These are phyloP conservation scores for Megaceryle maxima DNA, from an alignment of 2,113 vertebrate species.

Conservation along the genomic window DNA sequence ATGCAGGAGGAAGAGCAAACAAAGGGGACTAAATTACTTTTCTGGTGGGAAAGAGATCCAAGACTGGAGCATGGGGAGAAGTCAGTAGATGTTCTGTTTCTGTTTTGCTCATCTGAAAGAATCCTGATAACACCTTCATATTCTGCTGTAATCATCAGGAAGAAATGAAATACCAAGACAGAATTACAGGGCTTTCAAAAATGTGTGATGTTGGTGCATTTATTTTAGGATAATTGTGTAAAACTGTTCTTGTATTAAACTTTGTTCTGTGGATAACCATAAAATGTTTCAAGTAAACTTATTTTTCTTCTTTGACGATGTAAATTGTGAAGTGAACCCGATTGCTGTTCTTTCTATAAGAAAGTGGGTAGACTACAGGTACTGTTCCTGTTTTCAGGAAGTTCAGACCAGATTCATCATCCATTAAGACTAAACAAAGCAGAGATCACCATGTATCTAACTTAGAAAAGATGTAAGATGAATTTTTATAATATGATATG, in stretches of 20 bases:
- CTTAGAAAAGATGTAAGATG: not conserved
- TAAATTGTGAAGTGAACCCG: not conserved
- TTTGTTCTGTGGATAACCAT: not conserved
- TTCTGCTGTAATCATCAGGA: not conserved
- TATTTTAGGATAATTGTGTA: not conserved
- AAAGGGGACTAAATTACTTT: not conserved
- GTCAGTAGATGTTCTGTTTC: not conserved
- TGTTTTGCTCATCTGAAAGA: not conserved
- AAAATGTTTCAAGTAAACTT: not conserved
- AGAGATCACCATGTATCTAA: not conserved
- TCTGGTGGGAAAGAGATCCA: not conserved
- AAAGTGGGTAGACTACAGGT: not conserved
- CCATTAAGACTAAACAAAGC: not conserved
- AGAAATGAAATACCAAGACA: not conserved
- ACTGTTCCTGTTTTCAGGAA: not conserved
- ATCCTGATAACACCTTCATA: not conserved
- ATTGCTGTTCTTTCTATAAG: not conserved
- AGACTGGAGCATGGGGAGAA: not conserved
- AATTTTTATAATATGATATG: rapidly evolving
- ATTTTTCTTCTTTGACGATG: not conserved
- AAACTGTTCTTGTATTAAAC: not conserved
- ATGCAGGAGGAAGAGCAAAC: not conserved
- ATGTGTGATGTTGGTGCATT: not conserved
- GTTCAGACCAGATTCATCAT: not conserved
- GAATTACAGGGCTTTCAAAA: not conserved